These are phyloP conservation scores for Xanthia icteritia DNA, from an alignment of 2,888 invertebrate genomes.

Conservation along the genomic window DNA sequence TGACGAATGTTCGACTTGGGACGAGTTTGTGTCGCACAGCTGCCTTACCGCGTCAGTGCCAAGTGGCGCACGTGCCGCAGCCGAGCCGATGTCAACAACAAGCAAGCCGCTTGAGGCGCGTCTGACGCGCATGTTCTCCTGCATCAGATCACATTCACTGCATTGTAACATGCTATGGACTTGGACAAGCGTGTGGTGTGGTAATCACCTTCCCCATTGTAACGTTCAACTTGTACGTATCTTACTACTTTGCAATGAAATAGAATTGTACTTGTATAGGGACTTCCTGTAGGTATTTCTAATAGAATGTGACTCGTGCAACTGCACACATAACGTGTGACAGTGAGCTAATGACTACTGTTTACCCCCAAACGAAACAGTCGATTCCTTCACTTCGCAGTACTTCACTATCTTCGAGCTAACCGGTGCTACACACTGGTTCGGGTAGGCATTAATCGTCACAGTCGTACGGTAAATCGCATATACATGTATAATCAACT, in stretches of 20 bases:
- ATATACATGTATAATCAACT: neutral
- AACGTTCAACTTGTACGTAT: neutral
- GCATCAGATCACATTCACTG: neutral
- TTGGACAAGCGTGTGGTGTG: neutral
- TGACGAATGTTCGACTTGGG: slow-evolving; percentile 17
- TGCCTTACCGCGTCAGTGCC: slow-evolving; percentile 36
- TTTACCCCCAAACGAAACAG: neutral
- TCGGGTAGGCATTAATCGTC: neutral
- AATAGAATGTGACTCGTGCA: slow-evolving; percentile 3
- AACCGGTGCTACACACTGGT: neutral
- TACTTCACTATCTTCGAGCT: neutral
- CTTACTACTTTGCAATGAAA: slow-evolving; percentile 12
- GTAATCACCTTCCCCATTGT: neutral
- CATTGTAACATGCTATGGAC: neutral
- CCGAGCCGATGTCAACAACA: neutral
- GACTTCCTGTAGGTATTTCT: neutral
- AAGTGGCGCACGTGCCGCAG: neutral
- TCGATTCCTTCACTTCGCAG: neutral
- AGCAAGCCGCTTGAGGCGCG: neutral
- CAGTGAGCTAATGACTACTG: neutral
- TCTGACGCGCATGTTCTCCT: neutral
- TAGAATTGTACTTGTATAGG: slow-evolving; percentile 18
- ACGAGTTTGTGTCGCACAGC: slow-evolving; percentile 28
- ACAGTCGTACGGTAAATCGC: neutral
- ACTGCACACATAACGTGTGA: neutral